Conservation (phyloP, 2,113 vertebrate species). For the Echinops telfairi region DNA sequence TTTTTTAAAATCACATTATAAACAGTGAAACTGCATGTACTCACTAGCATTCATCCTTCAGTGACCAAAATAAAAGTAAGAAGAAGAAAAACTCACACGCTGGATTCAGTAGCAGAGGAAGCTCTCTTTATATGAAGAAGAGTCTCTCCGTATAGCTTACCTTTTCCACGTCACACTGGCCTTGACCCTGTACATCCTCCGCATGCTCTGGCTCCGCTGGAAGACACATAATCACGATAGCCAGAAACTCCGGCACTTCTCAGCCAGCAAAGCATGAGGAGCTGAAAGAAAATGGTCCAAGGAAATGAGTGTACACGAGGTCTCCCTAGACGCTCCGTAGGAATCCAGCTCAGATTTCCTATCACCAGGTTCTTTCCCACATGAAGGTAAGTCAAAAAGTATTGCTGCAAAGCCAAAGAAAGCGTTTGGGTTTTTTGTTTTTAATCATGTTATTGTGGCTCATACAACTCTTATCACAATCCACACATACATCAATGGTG, state of each 20-base stretch:
- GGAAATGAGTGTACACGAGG: neutral
- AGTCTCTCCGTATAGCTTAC: neutral
- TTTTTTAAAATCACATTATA: slow-evolving; percentile 71
- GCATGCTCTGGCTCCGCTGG: slow-evolving; percentile 17
- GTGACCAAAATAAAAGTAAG: slow-evolving; percentile 11
- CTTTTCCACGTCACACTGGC: neutral
- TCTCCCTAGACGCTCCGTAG: neutral
- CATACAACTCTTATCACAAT: no score
- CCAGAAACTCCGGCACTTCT: slow-evolving; percentile 60
- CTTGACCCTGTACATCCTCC: slow-evolving; percentile 42
- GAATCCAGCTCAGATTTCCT: slow-evolving; percentile 31
- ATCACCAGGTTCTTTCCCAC: neutral
- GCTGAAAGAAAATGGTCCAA: slow-evolving; percentile 53
- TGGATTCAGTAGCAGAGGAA: slow-evolving; percentile 63
- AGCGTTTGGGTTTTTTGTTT: no score
- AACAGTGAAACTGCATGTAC: slow-evolving; percentile 32
- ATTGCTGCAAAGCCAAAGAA: no score
- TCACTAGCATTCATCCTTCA: neutral
- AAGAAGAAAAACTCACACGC: neutral
- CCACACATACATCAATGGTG: no score
- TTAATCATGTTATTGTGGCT: no score
- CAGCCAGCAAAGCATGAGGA: slow-evolving; percentile 37
- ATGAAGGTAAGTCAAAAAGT: no score
- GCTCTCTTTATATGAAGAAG: slow-evolving; percentile 31
- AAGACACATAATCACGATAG: slow-evolving; percentile 26